Conservation (phyloP, 1,140 invertebrate genomes). For the Telenomus remus region DNA sequence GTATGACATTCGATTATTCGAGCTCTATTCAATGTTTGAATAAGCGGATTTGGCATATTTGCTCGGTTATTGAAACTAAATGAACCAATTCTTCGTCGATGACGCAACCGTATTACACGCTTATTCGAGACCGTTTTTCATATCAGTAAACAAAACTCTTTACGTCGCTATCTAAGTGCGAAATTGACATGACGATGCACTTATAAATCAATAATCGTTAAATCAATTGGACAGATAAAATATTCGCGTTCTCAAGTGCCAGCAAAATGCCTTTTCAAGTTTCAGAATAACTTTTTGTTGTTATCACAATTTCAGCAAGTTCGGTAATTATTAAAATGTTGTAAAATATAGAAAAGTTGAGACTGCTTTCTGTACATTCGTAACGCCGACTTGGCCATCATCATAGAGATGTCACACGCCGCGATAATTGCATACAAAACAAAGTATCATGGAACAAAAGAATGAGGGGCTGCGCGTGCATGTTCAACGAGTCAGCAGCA, state of each 20-base stretch:
- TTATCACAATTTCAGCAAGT: too few relatives aligned
- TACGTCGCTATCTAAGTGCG: too few relatives aligned
- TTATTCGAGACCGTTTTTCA: too few relatives aligned
- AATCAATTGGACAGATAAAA: too few relatives aligned
- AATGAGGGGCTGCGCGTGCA: constrained; percentile 62
- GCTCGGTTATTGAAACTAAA: too few relatives aligned
- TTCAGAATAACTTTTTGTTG: too few relatives aligned
- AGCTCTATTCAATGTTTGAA: constrained; percentile 28
- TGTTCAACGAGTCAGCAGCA: constrained; percentile 72
- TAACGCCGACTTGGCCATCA: constrained; percentile 44
- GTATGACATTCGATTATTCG: constrained; percentile 40
- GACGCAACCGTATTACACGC: constrained; percentile 10
- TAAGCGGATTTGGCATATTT: background rate
- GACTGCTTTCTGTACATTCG: constrained; percentile 36
- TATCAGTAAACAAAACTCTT: too few relatives aligned
- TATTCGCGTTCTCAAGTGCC: too few relatives aligned
- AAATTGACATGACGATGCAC: too few relatives aligned
- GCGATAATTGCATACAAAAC: constrained; percentile 61
- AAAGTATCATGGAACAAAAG: constrained; percentile 58
- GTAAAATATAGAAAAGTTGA: constrained; percentile 40
- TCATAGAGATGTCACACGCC: constrained; percentile 56
- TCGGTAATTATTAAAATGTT: constrained; percentile 24
- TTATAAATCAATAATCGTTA: too few relatives aligned
- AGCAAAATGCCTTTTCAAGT: too few relatives aligned
- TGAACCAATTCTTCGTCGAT: background rate